Percentiles rank a stretch among this genome's conserved stretches.
Evolutionary conservation across 2,113 vertebrate species (phyloP).

Genomic region (Larimichthys crocea): DNA sequence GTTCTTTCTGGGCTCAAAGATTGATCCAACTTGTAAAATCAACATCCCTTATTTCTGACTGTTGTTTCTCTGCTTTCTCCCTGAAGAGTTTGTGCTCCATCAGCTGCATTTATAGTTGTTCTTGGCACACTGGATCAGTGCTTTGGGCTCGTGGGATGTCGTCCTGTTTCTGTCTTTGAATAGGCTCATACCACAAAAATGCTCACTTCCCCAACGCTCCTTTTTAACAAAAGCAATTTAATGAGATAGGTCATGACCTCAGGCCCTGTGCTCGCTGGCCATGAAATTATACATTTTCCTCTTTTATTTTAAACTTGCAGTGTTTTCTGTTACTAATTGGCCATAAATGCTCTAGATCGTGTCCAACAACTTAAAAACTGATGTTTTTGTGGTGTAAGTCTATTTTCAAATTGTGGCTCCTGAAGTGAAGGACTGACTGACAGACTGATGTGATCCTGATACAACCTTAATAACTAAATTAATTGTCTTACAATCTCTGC

Average conservation of each 20-base stretch:
- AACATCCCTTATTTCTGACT: constrained; percentile 16
- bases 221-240: constrained; percentile 30
- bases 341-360: neutral
- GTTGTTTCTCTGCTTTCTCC: neutral
- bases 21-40: constrained; percentile 45
- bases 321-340: constrained; percentile 20
- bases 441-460: constrained; percentile 4
- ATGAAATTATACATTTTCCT: neutral
- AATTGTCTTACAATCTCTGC: constrained; percentile 53
- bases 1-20: constrained; percentile 25
- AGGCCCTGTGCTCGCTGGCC: neutral
- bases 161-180: constrained; percentile 46
- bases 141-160: constrained; percentile 41
- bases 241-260: constrained; percentile 6
- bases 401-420: constrained; percentile 18
- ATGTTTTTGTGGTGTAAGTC: constrained; percentile 65
- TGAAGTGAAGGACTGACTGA: neutral
- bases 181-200: constrained; percentile 66
- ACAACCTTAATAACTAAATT: constrained; percentile 46
- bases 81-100: constrained; percentile 20
- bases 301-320: neutral
- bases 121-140: constrained; percentile 52
- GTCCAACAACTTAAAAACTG: neutral
- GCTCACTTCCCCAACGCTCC: neutral
- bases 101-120: constrained; percentile 44